Base-by-base conservation (phyloP, 2,797 vertebrate species). In the Enteromius mattozi region DNA sequence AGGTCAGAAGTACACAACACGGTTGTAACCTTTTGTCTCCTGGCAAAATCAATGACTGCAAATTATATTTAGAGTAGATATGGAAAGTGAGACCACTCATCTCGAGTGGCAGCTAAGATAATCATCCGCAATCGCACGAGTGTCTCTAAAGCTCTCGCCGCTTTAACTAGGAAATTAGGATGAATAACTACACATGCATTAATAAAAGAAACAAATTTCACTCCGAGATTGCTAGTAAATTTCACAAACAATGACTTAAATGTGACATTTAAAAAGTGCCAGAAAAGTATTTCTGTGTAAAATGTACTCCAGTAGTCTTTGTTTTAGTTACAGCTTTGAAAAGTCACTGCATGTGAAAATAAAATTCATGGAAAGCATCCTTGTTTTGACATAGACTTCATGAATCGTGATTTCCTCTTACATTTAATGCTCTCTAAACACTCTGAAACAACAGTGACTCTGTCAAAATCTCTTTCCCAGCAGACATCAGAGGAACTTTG, bases 1-100 rank as follows among this genome's bases (percentile, higher is more conserved):
- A 92, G 90, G 92, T 91, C 90, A 91, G 81, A 78, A 83, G 68
- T 35, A 81, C 66, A 77, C 56, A 83, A 83, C 77, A 83, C 37
- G 66, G 56, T 82, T 92, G 89, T 90, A 93, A 94, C 91, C 92
- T 93, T 91, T 92, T 86, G 91, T 92, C 89, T 87, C 91, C 85
- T 85, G 82, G 9, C 84, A 84, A 90, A 94, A 93, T 91, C 88
- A 92, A 92, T 94, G 87, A 87, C 7, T 6, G 83, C 83, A 84
- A 90, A 87, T 89, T 92, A 91, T 93, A 92, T 93, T 93, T 92
- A 88, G 91, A 92, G 89, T 78, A 86, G 56, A 82, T 80, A 17
- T 87, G 88, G 37, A 90, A 91, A 82, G 89, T 90, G 91, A 91
- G 86, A 91, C 84, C 84, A 82, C 84, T 87, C 87, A 85, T 89